Evolutionary conservation across 2,113 vertebrate species (phyloP), one percentile per base, ranked within the genome.

Genomic region (Ceyx margarethae): DNA sequence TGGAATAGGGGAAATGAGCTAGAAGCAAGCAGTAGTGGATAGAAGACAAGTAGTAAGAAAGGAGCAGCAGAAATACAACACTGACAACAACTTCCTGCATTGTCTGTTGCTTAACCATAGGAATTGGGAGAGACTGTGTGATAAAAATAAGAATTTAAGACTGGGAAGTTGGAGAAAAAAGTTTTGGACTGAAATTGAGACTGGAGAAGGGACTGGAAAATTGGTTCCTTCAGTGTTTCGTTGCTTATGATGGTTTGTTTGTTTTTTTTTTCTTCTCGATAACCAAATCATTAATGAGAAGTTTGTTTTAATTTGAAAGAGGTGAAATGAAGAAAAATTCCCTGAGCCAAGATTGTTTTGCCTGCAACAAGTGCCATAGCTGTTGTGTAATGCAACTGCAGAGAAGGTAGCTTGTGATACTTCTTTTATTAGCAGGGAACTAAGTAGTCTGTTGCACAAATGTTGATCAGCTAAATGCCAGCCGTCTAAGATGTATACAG

Each of bases 91-190:
- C n/a, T 16, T 61, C 10, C 4, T 29, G 37, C 5, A 13, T 62
- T 83, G 26, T 15, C n/a, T 33, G 13, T 54, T 73, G 11, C n/a
- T 60, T 74, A 14, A 13, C 37, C 6, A 3, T 33, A 46, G 64
- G 20, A 26, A 16, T 2, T 53, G 23, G 11, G 14, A 45, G 8
- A 7, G 10, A 18, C 12, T 26, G 23, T 1, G 1, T 33, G 16
- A 9, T 73, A 12, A 51, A 57, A 81, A 51, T 5, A 37, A 37
- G 13, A 37, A 81, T 6, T 4, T 46, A 37, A 46, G 18, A 33
- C 22, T 21, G 3, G 20, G 28, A 33, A 37, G 6, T 9, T 21
- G 21, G 10, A 60, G 14, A 25, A 71, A 65, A 26, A n/a, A 4
- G 16, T 60, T 17, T 28, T 71, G 31, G 35, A 28, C 40, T 54